A percentile compares a stretch with the other conserved stretches of the same genome.
phyloP scores from a whole-genome alignment of 2,113 vertebrate genomes.

The Conger conger region DNA sequence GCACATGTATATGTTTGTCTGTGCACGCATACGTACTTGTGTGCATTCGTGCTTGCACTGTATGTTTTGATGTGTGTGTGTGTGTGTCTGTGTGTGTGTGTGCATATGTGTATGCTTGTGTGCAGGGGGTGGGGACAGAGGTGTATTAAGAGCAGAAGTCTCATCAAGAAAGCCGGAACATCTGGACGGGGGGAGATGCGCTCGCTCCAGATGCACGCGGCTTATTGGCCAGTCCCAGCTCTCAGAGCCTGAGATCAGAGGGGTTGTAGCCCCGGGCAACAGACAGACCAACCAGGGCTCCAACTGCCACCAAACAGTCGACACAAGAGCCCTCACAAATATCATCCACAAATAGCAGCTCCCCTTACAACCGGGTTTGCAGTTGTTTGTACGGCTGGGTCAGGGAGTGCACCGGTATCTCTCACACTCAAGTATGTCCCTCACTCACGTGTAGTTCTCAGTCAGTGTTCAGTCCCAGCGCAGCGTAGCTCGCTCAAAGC shows the following conservation, averaged over 20 bases:
- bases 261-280: background rate
- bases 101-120: too few relatives aligned
- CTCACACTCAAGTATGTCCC: too few relatives aligned
- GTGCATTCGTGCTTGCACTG: too few relatives aligned
- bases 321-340: background rate
- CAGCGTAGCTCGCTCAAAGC: background rate
- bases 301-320: background rate
- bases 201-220: conserved; percentile 6
- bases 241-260: background rate
- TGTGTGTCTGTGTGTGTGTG: background rate
- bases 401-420: background rate
- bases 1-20: background rate
- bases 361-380: background rate
- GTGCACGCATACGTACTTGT: too few relatives aligned
- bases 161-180: conserved; percentile 28
- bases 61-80: background rate
- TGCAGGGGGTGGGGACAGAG: background rate
- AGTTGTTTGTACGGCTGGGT: background rate
- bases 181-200: conserved; percentile 12
- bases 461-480: background rate
- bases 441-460: too few relatives aligned
- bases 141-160: conserved; percentile 8
- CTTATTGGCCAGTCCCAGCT: background rate
- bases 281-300: background rate
- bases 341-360: background rate